Evolutionary conservation across 2,888 invertebrate genomes (phyloP), one percentile per base, ranked within the genome.

Genomic region (Pammene aurita): DNA sequence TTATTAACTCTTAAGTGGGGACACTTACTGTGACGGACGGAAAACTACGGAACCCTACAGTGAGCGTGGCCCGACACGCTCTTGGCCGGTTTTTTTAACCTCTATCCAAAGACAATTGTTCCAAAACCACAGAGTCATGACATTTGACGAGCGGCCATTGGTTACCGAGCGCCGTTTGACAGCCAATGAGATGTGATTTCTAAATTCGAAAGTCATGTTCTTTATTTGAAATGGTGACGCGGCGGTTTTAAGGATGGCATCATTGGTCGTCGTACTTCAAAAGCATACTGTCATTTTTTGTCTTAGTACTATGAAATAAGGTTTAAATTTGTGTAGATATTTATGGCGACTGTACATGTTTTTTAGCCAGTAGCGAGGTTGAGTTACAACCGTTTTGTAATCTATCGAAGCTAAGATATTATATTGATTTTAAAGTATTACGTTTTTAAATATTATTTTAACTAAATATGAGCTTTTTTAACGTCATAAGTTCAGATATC

Each of bases 81-180:
- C n/a, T n/a, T n/a, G n/a, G n/a, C n/a, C n/a, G n/a, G n/a, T n/a
- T n/a, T n/a, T 85, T 84, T 87, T 85, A 73, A 74, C 74, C 77
- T 77, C 70, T 78, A 79, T 76, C 74, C 78, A 77, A 64, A 68
- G 78, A 82, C 89, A 89, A 89, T 90, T 88, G 89, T 89, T 85
- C 83, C 75, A 76, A 84, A 85, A 86, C 82, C 81, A 87, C 88
- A 83, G 73, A 85, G 90, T 92, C 92, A 92, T 87, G 85, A 85
- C 82, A 84, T 86, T 88, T 92, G 92, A 92, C 90, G 90, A 91
- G 88, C 89, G 74, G 77, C 86, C 82, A 92, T 92, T 92, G 92
- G 92, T 87, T 79, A 86, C 80, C 82, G 85, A 84, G 75, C 78
- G 75, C 79, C 80, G 85, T 89, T 88, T 91, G 92, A 92, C 92